Evolutionary conservation across 1,140 invertebrate species (phyloP), one percentile per base, ranked within the genome.

Genomic region (Drosophila micromelanica): DNA sequence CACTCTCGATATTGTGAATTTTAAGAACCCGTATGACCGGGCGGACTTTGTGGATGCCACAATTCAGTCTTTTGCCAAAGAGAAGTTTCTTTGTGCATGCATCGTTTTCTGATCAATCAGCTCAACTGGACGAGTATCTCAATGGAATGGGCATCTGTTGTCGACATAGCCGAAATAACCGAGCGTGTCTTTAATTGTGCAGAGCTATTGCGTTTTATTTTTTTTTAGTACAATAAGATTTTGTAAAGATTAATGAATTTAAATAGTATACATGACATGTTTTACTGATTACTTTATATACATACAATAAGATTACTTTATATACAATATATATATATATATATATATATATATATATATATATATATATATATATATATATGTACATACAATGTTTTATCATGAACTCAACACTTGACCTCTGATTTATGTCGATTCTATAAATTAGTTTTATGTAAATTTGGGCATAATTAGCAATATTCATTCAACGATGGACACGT

Each of bases 401-500:
- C 7, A 32, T 32, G 30, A 32, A 40, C 3, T 6, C 38, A n/a
- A 13, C 38, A 13, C n/a, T n/a, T 5, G 38, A 40, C 38, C n/a
- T 13, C 7, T 40, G 4, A 13, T 40, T n/a, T 40, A n/a, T 40
- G n/a, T 40, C 4, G 7, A 15, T 2, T 7, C 27, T 4, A 32
- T 32, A 49, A 49, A 49, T 49, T 13, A 49, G 12, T 13, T 40
- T 9, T 5, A 32, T 49, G 27, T 15, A 32, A 13, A 30, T 32
- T 15, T 32, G 15, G n/a, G 48, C 27, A 45, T 57, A 45, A 57
- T 57, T 54, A 38, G 51, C 30, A 12, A 46, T 20, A 46, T 23
- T 5, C 45, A 46, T 23, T 2, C 11, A 46, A 23, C 11, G 45
- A 49, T 30, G 37, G 13, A 35, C 13, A 5, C 17, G 27, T 8